These are phyloP conservation scores for Ceratitis capitata DNA, from an alignment of 1,140 invertebrate genomes.

Conservation along the genomic window DNA sequence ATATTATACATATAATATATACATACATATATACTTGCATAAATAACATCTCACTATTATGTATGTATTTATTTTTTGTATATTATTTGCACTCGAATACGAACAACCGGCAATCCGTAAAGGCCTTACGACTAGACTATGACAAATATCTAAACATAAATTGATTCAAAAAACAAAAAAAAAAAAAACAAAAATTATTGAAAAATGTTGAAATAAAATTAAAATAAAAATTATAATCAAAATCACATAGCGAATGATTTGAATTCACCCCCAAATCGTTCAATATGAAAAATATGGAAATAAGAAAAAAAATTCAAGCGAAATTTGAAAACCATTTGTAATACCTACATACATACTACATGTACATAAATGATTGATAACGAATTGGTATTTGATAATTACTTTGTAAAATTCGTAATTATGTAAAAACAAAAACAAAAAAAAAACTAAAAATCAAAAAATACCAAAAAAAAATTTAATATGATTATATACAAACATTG, in stretches of 20 bases:
- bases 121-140: constrained; percentile 5
- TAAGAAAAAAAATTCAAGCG: background rate
- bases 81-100: background rate
- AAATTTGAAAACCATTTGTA: background rate
- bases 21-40: background rate
- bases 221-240: too few relatives aligned
- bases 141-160: constrained; percentile 1
- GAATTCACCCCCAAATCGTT: background rate
- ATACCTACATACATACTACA: background rate
- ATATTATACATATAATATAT: background rate
- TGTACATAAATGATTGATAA: background rate
- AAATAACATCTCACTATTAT: too few relatives aligned
- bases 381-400: background rate
- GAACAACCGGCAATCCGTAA: background rate
- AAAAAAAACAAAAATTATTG: too few relatives aligned
- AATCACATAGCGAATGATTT: constrained; percentile 15
- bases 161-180: too few relatives aligned
- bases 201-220: too few relatives aligned
- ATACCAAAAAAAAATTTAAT: background rate
- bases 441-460: background rate
- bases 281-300: constrained; percentile 21
- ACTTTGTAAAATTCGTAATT: background rate
- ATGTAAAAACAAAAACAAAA: background rate
- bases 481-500: background rate
- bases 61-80: background rate